Percentiles rank a stretch among this genome's conserved stretches.
Conservation (phyloP, 2,888 invertebrate species). For the Harpalus rubripes region DNA sequence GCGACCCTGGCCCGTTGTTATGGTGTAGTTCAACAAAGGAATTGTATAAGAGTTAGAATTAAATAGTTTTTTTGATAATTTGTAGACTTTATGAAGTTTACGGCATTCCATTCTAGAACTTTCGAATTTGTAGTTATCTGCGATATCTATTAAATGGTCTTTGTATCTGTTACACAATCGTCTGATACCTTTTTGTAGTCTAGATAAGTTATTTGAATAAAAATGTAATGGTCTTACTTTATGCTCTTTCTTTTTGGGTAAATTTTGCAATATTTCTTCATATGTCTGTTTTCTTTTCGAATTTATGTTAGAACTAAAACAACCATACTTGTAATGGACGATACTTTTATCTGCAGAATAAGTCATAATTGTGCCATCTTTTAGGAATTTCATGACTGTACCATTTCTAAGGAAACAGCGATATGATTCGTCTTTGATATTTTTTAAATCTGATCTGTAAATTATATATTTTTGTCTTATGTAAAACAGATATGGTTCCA, state of each 20-base stretch:
- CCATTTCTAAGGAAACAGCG: constrained; percentile 68
- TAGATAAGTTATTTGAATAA: constrained; percentile 47
- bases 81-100: constrained; percentile 58
- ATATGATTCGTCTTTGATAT: constrained; percentile 65
- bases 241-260: constrained; percentile 18
- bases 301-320: constrained; percentile 48
- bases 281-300: constrained; percentile 55
- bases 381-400: constrained; percentile 66
- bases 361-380: constrained; percentile 66
- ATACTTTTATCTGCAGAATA: constrained; percentile 58
- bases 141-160: constrained; percentile 66
- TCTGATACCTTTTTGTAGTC: constrained; percentile 65
- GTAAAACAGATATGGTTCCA: constrained; percentile 52
- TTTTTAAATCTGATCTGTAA: constrained; percentile 64
- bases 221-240: constrained; percentile 62
- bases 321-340: constrained; percentile 54
- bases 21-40: constrained; percentile 64
- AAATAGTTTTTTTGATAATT: constrained; percentile 63
- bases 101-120: constrained; percentile 61
- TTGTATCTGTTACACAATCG: constrained; percentile 63
- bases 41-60: constrained; percentile 18
- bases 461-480: constrained; percentile 68
- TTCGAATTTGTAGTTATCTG: constrained; percentile 60
- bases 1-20: constrained; percentile 65
- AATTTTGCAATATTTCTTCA: neutral